phyloP scores from a whole-genome alignment of 53 echinoderm and acorn worm species.

The Henricia sp. region DNA sequence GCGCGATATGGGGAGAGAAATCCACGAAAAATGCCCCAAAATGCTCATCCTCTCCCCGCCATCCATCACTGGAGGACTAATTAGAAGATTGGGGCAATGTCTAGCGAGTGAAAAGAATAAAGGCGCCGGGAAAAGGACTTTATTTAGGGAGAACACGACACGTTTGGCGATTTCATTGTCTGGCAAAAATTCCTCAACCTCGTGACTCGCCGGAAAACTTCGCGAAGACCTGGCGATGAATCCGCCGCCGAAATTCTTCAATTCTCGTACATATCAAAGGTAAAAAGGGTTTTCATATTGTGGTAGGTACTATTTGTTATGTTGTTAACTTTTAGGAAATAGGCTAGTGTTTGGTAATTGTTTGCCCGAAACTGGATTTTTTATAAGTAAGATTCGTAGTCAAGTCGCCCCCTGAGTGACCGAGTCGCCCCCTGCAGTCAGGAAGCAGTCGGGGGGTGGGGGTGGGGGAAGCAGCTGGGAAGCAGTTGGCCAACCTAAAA shows the following conservation, averaged over 20 bases:
- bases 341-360: no score
- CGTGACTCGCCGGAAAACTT: constrained; percentile 5
- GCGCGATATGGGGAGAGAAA: constrained; percentile 66
- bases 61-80: constrained; percentile 58
- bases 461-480: no score
- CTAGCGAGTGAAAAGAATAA: constrained; percentile 1
- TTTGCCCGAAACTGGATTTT: no score
- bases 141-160: constrained; percentile 42
- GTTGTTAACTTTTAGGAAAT: no score
- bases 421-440: no score
- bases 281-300: no score
- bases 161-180: constrained; percentile 48
- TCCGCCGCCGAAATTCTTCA: constrained; percentile 27
- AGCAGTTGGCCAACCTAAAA: no score
- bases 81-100: constrained; percentile 44
- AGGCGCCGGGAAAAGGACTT: background rate
- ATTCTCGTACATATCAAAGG: constrained; percentile 52
- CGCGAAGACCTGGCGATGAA: constrained; percentile 20
- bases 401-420: no score
- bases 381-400: no score
- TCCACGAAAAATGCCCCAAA: constrained; percentile 55
- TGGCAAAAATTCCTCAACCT: constrained; percentile 40
- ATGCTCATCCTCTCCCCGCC: constrained; percentile 35
- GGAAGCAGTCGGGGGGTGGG: no score
- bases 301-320: no score